Evolutionary conservation across 2,888 invertebrate species (phyloP), one percentile per base, ranked within the genome.

Genomic region (Euplagia quadripunctaria): DNA sequence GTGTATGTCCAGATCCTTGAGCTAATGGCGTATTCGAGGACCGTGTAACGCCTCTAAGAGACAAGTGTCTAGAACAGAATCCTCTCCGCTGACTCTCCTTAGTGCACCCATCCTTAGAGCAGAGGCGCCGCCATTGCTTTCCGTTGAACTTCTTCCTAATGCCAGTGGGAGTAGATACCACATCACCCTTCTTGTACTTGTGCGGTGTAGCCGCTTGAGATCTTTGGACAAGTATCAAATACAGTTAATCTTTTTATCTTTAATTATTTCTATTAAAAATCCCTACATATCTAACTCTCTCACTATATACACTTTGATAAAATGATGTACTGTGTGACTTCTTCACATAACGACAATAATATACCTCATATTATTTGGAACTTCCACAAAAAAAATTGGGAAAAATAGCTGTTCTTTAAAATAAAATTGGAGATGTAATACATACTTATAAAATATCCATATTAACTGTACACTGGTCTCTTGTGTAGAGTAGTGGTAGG

Each of bases 101-200:
- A 58, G 98, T 98, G 94, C 99, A 99, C 73, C 98, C 98, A 88
- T 98, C 98, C 92, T 98, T 98, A 76, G 99, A 99, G 96, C 99
- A 99, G 80, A 99, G 97, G 86, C 99, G 97, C 79, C 99, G 97
- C 99, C 99, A 99, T 93, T 99, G 99, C 95, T 99, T 99, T 58
- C 99, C 99, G 96, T 99, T 99, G 94, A 99, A 99, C 96, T 99
- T 99, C 96, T 99, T 99, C 17, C 99, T 96, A 86, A 99, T 99
- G 81, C 99, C 99, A 86, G 98, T 98, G 6, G 99, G 98, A 68
- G 98, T 98, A 7, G 98, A 97, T 55, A 99, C 98, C 73, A 99
- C 98, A 93, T 99, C 99, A 82, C 99, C 99, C 95, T 99, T 99
- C 96, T 99, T 98, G 96, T 98, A 99, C 93, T 98, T 99, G 96